Percentiles rank a stretch among this genome's conserved stretches.
phyloP scores from a whole-genome alignment of 2,888 invertebrate species.

The Drosophila hamatofila region DNA sequence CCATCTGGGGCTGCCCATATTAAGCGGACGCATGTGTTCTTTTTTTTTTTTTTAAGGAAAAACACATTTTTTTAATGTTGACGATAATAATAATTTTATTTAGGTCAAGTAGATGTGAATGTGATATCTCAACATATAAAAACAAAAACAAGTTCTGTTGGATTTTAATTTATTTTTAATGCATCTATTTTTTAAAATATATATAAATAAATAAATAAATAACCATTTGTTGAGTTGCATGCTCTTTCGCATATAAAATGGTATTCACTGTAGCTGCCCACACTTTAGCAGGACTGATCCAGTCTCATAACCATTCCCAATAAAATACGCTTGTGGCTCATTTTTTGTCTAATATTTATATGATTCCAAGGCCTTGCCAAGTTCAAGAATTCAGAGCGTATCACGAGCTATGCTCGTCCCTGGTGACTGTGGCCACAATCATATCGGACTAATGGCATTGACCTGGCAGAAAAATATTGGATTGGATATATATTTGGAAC shows the following conservation, averaged over 20 bases:
- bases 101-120: too few species aligned
- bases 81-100: too few species aligned
- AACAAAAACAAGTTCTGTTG: too few species aligned
- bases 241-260: slow-evolving; percentile 59
- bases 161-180: too few species aligned
- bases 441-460: slow-evolving; percentile 47
- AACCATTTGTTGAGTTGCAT: not conserved
- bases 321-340: slow-evolving; percentile 38
- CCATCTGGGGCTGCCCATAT: too few species aligned
- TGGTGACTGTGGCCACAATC: slow-evolving; percentile 54
- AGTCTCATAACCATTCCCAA: slow-evolving; percentile 18
- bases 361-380: slow-evolving; percentile 50
- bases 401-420: slow-evolving; percentile 33
- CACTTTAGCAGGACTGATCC: slow-evolving; percentile 57
- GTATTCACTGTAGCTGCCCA: slow-evolving; percentile 34
- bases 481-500: not conserved
- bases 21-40: too few species aligned
- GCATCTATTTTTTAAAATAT: too few species aligned
- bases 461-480: slow-evolving; percentile 26
- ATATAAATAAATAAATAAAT: too few species aligned
- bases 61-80: too few species aligned
- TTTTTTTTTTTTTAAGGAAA: too few species aligned
- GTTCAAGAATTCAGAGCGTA: slow-evolving; percentile 40
- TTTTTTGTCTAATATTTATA: slow-evolving; percentile 45
- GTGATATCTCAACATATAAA: too few species aligned